phyloP scores from a whole-genome alignment of 2,797 vertebrate genomes.

The Cryptoprocta ferox region DNA sequence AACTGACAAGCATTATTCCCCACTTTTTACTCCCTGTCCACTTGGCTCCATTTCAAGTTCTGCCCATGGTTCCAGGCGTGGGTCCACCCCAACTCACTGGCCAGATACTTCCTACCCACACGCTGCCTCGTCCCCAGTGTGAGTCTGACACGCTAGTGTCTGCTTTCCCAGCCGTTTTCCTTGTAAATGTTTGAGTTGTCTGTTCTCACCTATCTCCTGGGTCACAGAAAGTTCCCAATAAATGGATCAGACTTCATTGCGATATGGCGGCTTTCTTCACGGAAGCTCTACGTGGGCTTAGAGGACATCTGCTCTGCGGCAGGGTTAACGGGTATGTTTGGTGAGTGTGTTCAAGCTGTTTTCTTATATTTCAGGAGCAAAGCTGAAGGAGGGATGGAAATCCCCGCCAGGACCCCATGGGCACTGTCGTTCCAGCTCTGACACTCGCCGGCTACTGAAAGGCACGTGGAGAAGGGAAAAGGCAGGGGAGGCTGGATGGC shows the following conservation, averaged over 20 bases:
- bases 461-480: not conserved
- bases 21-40: no score
- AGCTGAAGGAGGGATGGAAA: not conserved
- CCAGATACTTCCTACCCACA: not conserved
- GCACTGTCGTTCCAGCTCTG: not conserved
- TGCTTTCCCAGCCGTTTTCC: not conserved
- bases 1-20: not conserved
- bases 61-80: not conserved
- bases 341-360: not conserved
- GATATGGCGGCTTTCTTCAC: not conserved
- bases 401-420: not conserved
- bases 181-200: not conserved
- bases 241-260: not conserved
- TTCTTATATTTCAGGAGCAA: not conserved
- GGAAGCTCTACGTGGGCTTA: not conserved
- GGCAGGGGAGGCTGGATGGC: no score
- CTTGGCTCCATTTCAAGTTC: not conserved
- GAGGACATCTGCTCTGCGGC: fast-evolving
- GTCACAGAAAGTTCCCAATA: not conserved
- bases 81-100: not conserved
- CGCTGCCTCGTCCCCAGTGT: not conserved
- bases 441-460: not conserved
- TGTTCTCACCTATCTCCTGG: not conserved
- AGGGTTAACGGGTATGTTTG: not conserved
- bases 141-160: not conserved